A percentile compares a stretch with the other conserved stretches of the same genome.
phyloP scores from a whole-genome alignment of 2,797 vertebrate species.

The Parotocinclus haroldoi region DNA sequence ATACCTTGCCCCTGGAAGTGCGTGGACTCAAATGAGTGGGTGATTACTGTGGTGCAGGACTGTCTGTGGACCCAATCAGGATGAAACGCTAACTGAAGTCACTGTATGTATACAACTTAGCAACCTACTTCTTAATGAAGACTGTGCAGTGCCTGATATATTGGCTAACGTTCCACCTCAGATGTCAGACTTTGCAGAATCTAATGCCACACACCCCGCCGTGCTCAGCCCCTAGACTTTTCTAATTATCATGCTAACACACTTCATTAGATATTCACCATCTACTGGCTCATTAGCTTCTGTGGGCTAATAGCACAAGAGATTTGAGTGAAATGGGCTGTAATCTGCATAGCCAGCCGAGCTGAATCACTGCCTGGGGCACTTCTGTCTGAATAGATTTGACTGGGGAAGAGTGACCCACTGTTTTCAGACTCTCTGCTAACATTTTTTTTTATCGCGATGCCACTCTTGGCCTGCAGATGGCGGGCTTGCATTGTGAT shows the following conservation, averaged over 20 bases:
- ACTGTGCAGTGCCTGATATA: too few relatives aligned
- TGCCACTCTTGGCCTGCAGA: constrained; percentile 57
- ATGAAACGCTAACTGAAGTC: too few relatives aligned
- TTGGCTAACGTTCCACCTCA: constrained; percentile 24
- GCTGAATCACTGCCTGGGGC: constrained; percentile 48
- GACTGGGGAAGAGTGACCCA: constrained; percentile 37
- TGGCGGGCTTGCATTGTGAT: constrained; percentile 58
- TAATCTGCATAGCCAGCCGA: constrained; percentile 45
- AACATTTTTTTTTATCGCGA: constrained; percentile 4
- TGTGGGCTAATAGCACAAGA: constrained; percentile 50
- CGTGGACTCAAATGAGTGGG: too few relatives aligned
- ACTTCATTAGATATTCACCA: constrained; percentile 53
- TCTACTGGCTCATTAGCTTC: constrained; percentile 52
- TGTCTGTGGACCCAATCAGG: too few relatives aligned
- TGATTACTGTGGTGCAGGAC: too few relatives aligned
- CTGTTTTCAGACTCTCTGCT: constrained; percentile 24
- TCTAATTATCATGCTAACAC: constrained; percentile 52
- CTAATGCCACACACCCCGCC: constrained; percentile 35
- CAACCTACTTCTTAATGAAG: too few relatives aligned
- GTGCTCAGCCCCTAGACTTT: constrained; percentile 30
- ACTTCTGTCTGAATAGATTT: constrained; percentile 44
- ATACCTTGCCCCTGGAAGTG: too few relatives aligned
- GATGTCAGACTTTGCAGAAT: constrained; percentile 31
- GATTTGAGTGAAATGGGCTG: constrained; percentile 46
- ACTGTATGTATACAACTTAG: too few relatives aligned